Conservation (phyloP, 2,113 vertebrate genomes). For the Daubentonia madagascariensis region DNA sequence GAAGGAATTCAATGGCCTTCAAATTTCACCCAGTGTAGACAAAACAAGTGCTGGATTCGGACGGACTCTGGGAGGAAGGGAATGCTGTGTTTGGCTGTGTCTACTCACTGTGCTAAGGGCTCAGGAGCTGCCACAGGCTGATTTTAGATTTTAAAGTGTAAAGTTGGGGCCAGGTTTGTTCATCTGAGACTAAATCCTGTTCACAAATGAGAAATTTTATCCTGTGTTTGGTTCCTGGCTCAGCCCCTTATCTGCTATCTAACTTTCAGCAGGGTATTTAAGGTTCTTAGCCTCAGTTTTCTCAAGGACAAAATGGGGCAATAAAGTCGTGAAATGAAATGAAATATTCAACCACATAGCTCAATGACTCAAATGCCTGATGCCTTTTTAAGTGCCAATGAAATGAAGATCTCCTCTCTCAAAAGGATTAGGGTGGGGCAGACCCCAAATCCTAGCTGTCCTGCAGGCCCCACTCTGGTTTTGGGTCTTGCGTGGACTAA, state of each 20-base stretch:
- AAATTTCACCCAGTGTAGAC: background rate
- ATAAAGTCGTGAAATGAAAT: background rate
- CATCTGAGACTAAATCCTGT: background rate
- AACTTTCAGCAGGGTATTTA: background rate
- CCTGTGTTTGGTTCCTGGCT: background rate
- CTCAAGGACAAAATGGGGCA: background rate
- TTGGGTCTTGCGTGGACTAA: background rate
- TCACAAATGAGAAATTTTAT: background rate
- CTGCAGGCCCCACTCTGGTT: background rate
- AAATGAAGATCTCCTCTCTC: background rate
- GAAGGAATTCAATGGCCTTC: background rate
- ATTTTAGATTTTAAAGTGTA: background rate
- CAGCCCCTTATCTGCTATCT: background rate
- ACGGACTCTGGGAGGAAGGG: background rate
- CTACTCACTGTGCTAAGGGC: background rate
- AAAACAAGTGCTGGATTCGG: background rate
- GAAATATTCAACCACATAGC: background rate
- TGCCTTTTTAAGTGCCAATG: background rate
- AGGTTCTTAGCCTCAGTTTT: background rate
- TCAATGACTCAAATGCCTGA: background rate
- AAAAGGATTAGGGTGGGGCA: background rate
- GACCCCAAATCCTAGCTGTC: background rate
- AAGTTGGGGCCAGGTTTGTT: background rate
- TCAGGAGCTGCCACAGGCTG: background rate
- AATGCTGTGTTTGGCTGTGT: fast-evolving